Conservation (phyloP, 2,797 vertebrate species). For the Poecilia velifera region DNA sequence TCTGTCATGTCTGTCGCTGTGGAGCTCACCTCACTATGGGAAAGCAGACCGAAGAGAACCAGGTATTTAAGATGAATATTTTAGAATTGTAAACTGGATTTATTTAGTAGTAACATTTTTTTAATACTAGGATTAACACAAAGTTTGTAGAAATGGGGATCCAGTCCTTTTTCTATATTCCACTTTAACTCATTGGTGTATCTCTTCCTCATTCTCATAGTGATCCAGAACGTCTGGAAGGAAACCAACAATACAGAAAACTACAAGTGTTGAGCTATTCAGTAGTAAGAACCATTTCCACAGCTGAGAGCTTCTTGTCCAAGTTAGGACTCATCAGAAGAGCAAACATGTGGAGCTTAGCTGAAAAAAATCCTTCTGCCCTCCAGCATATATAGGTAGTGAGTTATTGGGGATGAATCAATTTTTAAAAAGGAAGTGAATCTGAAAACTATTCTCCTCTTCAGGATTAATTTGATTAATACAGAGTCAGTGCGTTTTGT, state of each 20-base stretch:
- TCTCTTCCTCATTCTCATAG: constrained; percentile 39
- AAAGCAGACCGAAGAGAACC: too few species aligned
- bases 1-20: background rate
- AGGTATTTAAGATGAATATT: too few species aligned
- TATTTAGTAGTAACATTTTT: too few species aligned
- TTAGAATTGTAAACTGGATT: too few species aligned
- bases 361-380: background rate
- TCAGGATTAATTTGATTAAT: background rate
- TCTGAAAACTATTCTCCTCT: background rate
- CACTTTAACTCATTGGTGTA: constrained; percentile 10
- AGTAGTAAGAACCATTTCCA: constrained; percentile 44
- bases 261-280: constrained; percentile 50
- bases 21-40: too few species aligned
- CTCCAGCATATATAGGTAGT: background rate
- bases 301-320: constrained; percentile 25
- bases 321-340: constrained; percentile 4
- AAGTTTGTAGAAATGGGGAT: too few species aligned
- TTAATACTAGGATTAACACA: too few species aligned
- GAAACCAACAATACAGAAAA: constrained; percentile 50
- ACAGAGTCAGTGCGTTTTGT: background rate
- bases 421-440: background rate
- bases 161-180: background rate
- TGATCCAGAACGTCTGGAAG: constrained; percentile 53
- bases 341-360: constrained; percentile 20
- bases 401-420: background rate